Evolutionary conservation across 2,888 invertebrate genomes (phyloP), one percentile per base, ranked within the genome.

Genomic region (Gandaritis pyraliata): DNA sequence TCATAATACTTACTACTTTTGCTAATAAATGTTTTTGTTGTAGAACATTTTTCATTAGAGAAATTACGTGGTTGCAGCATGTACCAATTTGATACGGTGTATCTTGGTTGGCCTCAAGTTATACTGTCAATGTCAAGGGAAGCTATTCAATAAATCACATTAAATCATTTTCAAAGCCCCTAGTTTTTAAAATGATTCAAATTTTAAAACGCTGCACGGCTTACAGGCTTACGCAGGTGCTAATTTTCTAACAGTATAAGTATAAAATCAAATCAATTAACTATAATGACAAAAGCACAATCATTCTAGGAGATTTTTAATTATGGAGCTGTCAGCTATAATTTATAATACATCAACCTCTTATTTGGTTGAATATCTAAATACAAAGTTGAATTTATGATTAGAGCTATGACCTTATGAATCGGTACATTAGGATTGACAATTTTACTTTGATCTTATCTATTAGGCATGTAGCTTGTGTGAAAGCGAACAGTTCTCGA

Each of bases 271-370:
- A n/a, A n/a, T n/a, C n/a, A n/a, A n/a, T n/a, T n/a, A n/a, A n/a
- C n/a, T n/a, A n/a, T 58, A 58, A 58, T 50, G 45, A 58, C 51
- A 45, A 58, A 46, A 58, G 46, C 45, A 58, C 49, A 57, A 18
- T 36, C 41, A 57, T 57, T 57, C 51, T 46, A 33, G 12, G 45
- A 45, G 46, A 50, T 45, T 45, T 45, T 15, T 51, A 51, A 58
- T 58, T 38, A 58, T 58, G 58, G 29, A 15, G 51, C 58, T 18
- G 18, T 46, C 36, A 57, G 57, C 61, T 43, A 43, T 53, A 52
- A 58, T 58, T 58, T 58, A 12, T 51, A 58, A 51, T 23, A 12
- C 45, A 51, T 36, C 23, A 36, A 41, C 18, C 38, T 41, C 43
- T 50, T 51, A 51, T 51, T 58, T 51, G 29, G 36, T 51, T 50